Evolutionary conservation across 2,113 vertebrate species (phyloP).

Genomic region (Micronisus gabar): DNA sequence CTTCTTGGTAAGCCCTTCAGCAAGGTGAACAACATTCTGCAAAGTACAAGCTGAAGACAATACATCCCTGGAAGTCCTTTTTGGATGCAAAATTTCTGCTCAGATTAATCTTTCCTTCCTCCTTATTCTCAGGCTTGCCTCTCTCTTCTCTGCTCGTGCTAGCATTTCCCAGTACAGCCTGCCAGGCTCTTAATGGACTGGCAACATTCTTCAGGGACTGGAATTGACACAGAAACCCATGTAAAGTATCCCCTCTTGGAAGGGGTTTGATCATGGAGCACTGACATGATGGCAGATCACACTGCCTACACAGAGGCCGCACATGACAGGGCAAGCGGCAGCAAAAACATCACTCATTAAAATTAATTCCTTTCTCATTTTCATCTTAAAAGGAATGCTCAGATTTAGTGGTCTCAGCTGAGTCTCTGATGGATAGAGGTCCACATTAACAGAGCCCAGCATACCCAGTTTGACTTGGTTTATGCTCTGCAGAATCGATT

Average conservation of each 20-base stretch:
- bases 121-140: neutral
- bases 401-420: conserved; percentile 57
- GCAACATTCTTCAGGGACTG: conserved; percentile 50
- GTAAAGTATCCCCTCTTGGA: conserved; percentile 55
- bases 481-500: neutral
- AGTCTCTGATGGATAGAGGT: conserved; percentile 40
- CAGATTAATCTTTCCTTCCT: conserved; percentile 31
- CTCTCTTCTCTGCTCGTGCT: conserved; percentile 10
- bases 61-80: neutral
- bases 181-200: conserved; percentile 64
- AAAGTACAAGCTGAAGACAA: neutral
- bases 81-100: conserved; percentile 3
- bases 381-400: conserved; percentile 66
- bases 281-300: conserved; percentile 61
- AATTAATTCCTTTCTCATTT: conserved; percentile 70
- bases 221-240: conserved; percentile 65
- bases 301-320: conserved; percentile 31
- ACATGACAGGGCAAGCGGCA: conserved; percentile 30
- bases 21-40: neutral
- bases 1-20: neutral
- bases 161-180: conserved; percentile 45
- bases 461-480: conserved; percentile 22
- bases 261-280: conserved; percentile 53
- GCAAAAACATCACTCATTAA: conserved; percentile 67
- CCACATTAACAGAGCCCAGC: conserved; percentile 41